Evolutionary conservation across 2,888 invertebrate species (phyloP).

Genomic region (Onchidella celtica): DNA sequence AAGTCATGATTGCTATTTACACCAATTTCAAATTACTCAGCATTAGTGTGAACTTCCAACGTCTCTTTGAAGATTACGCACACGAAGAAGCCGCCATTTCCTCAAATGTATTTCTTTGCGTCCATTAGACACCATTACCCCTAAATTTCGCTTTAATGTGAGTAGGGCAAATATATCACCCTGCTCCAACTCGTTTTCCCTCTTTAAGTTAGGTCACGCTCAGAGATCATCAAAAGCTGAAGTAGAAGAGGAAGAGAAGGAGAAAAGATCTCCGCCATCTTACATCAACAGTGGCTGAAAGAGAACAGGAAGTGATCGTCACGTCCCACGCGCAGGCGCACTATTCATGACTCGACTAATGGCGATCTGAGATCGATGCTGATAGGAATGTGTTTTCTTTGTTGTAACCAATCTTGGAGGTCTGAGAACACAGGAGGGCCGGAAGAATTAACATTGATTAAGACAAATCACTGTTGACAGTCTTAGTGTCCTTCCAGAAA

Average conservation of each 20-base stretch:
- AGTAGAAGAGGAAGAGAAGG: neutral
- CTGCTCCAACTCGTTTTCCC: neutral
- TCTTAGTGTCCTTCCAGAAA: slow-evolving; percentile 49
- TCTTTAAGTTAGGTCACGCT: slow-evolving; percentile 41
- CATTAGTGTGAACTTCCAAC: slow-evolving; percentile 7
- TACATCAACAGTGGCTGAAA: slow-evolving; percentile 40
- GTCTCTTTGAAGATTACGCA: neutral
- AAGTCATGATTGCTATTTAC: neutral
- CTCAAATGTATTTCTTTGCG: neutral
- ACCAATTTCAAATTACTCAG: slow-evolving; percentile 35
- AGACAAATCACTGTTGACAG: slow-evolving; percentile 60
- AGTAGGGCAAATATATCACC: slow-evolving; percentile 36
- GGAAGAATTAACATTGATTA: slow-evolving; percentile 60
- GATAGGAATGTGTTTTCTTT: slow-evolving; percentile 44
- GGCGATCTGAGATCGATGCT: slow-evolving; percentile 44
- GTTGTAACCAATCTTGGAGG: slow-evolving; percentile 50
- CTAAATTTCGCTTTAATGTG: slow-evolving; percentile 36
- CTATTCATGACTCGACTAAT: slow-evolving; percentile 43
- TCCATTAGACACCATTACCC: slow-evolving; percentile 39
- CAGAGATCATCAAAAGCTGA: slow-evolving; percentile 25
- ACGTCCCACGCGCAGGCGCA: slow-evolving; percentile 42
- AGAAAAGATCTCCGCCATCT: slow-evolving; percentile 12
- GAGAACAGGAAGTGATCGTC: slow-evolving; percentile 46
- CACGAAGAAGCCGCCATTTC: slow-evolving; percentile 2
- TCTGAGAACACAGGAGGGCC: slow-evolving; percentile 43